phyloP scores from a whole-genome alignment of 2,888 invertebrate species.

The Shargacucullia verbasci region DNA sequence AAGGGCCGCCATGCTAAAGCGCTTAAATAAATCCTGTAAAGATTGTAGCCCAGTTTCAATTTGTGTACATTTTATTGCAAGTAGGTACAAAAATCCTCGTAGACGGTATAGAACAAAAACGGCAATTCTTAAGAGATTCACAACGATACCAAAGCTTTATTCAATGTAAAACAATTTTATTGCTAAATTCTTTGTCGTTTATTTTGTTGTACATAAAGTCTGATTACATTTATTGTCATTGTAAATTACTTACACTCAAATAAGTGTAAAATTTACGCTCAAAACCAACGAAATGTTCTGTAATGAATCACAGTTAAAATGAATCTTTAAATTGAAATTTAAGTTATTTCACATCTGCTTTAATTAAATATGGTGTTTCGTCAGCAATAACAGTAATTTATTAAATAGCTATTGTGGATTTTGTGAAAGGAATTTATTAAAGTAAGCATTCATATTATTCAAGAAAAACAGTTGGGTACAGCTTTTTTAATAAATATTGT shows the following conservation, averaged over 20 bases:
- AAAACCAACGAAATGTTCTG: slow-evolving; percentile 17
- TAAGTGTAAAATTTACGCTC: slow-evolving; percentile 16
- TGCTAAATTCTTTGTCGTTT: slow-evolving; percentile 39
- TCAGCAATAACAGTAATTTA: too few species aligned
- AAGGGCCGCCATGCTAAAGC: slow-evolving; percentile 12
- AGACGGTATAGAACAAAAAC: slow-evolving; percentile 62
- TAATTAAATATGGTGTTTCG: background rate
- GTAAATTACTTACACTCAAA: slow-evolving; percentile 26
- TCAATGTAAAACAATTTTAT: slow-evolving; percentile 52
- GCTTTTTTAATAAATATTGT: too few species aligned
- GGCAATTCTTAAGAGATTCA: slow-evolving; percentile 71
- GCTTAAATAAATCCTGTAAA: slow-evolving; percentile 42
- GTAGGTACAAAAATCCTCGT: slow-evolving; percentile 64
- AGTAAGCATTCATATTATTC: too few species aligned
- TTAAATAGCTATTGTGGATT: too few species aligned
- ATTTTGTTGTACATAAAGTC: slow-evolving; percentile 17
- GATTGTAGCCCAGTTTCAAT: slow-evolving; percentile 41
- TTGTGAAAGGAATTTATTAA: too few species aligned
- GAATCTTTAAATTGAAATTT: slow-evolving; percentile 7
- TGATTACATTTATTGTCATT: slow-evolving; percentile 33
- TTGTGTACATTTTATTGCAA: slow-evolving; percentile 55
- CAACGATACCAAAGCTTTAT: slow-evolving; percentile 54
- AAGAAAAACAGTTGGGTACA: too few species aligned
- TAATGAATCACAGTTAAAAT: slow-evolving; percentile 10
- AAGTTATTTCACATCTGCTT: background rate